Evolutionary conservation across 2,888 invertebrate species (phyloP), one percentile per base, ranked within the genome.

Genomic region (Syrphus vitripennis): DNA sequence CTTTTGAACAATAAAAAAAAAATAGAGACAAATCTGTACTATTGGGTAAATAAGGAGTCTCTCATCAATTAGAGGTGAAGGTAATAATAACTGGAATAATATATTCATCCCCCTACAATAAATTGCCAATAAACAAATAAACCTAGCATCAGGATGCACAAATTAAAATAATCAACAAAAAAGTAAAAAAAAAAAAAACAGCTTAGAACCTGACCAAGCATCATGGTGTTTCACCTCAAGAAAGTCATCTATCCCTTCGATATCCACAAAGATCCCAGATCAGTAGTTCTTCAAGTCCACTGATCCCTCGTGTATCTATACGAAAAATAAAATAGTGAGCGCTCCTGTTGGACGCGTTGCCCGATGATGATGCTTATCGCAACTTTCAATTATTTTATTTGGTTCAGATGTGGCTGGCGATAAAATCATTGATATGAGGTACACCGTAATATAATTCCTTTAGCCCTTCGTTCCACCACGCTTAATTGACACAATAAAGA

Each of bases 311-410:
- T 50, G 74, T 77, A 82, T 82, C 7, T 7, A 3, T 45, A 24
- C 24, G 1, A 50, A 14, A 6, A 24, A 21, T 9, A 42, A 80
- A 59, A 61, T 57, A 69, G 34, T 45, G 72, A 87, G 48, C 88
- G 89, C 86, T 82, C 77, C 86, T 78, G 82, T 82, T 82, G 84
- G 59, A 84, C 82, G 77, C 77, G 72, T 74, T 74, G 72, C 57
- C 86, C 86, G 91, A 91, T 91, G 89, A 90, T 91, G 91, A 91
- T 91, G 89, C 90, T 91, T 91, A 91, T 91, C 91, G 89, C 88
- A 89, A 90, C 92, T 91, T 91, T 91, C 91, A 91, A 91, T 91
- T 91, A 91, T 91, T 91, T 91, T 91, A 91, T 91, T 91, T 91
- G 90, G 92, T 91, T 91, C 91, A 91, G 91, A 91, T 91, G 91